These are phyloP conservation scores for Drymodes brunneopygia DNA, from an alignment of 2,113 vertebrate genomes.

Conservation along the genomic window DNA sequence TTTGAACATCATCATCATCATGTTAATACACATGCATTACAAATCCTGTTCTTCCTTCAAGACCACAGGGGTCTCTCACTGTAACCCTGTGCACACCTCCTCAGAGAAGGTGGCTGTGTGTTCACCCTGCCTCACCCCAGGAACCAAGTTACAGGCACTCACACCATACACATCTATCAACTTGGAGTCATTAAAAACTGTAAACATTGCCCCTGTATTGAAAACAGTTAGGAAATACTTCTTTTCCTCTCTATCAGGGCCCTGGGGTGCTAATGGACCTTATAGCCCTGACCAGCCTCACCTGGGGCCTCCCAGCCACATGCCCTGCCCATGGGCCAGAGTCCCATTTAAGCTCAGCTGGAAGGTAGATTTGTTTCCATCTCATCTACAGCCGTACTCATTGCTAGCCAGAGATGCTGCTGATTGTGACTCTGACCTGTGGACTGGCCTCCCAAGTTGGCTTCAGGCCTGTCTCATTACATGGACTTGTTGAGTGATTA, in stretches of 20 bases:
- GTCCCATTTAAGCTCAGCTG: not conserved
- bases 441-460: not conserved
- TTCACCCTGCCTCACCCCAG: not conserved
- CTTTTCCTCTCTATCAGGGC: not conserved
- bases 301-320: not conserved
- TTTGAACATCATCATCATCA: not conserved
- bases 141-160: not conserved
- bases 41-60: not conserved
- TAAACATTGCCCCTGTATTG: not conserved
- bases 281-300: not conserved
- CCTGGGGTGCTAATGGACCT: not conserved
- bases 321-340: too few species aligned
- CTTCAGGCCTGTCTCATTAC: fast-evolving
- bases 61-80: not conserved
- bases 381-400: fast-evolving
- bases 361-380: fast-evolving
- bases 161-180: too few species aligned
- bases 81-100: fast-evolving
- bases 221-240: not conserved
- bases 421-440: not conserved
- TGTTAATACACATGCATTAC: not conserved
- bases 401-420: not conserved
- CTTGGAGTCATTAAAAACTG: fast-evolving
- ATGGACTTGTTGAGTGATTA: not conserved
- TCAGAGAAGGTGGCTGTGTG: fast-evolving